Evolutionary conservation across 2,888 invertebrate species (phyloP).

Genomic region (Chydorus sphaericus): DNA sequence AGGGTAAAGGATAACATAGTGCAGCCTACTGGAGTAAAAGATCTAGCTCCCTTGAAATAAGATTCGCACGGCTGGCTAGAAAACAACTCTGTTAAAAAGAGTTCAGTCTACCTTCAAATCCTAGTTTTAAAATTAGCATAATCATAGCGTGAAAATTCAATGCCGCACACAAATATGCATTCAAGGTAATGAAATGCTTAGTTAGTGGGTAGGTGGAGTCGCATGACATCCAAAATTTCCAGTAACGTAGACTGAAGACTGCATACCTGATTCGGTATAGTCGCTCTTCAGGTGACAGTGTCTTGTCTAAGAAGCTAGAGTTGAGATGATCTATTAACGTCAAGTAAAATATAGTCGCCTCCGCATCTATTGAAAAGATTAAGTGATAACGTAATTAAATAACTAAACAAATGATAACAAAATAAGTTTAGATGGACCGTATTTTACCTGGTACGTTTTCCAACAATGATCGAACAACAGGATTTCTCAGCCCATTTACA

Average conservation of each 20-base stretch:
- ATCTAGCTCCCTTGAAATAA: no score
- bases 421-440: neutral
- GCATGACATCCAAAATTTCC: neutral
- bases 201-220: neutral
- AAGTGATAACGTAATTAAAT: neutral
- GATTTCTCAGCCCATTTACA: neutral
- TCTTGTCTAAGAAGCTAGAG: neutral
- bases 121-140: no score
- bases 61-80: no score
- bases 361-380: neutral
- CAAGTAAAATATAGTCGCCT: conserved; percentile 1
- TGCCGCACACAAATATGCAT: no score
- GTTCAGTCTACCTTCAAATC: no score
- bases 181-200: neutral
- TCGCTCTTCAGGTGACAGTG: neutral
- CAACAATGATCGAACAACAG: neutral
- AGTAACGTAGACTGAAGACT: neutral
- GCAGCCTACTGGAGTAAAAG: no score
- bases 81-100: no score
- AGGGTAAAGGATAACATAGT: no score
- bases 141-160: no score
- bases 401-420: neutral
- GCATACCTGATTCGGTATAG: neutral
- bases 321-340: neutral
- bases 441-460: neutral